These are phyloP conservation scores for Thereuonema tuberculata DNA, from an alignment of 1,140 invertebrate species.

Conservation along the genomic window DNA sequence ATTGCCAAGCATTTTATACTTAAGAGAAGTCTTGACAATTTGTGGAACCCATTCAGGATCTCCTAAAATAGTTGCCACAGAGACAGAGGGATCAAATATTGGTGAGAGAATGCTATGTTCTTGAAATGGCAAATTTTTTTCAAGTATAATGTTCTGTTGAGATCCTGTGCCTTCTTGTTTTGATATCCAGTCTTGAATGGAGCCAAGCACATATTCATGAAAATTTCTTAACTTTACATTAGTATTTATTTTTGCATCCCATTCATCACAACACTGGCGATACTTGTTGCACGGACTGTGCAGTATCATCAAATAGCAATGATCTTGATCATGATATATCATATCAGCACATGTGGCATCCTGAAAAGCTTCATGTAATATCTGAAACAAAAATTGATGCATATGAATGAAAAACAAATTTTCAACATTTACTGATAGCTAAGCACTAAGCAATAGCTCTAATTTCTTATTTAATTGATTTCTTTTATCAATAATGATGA, in stretches of 20 bases:
- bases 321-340: neutral
- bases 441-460: too few species aligned
- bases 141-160: too few species aligned
- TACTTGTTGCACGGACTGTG: neutral
- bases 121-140: too few species aligned
- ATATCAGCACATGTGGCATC: neutral
- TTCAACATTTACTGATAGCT: too few species aligned
- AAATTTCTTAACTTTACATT: neutral
- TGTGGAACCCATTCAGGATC: neutral
- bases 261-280: neutral
- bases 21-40: neutral
- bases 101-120: too few species aligned
- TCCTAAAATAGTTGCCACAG: neutral
- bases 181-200: neutral
- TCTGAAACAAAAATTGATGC: too few species aligned
- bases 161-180: too few species aligned
- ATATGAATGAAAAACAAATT: too few species aligned
- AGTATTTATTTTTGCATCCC: neutral
- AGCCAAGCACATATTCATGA: neutral
- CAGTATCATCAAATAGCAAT: neutral
- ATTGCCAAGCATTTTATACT: too few species aligned
- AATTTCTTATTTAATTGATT: too few species aligned
- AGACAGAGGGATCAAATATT: too few species aligned
- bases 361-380: neutral
- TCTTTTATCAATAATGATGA: too few species aligned